phyloP scores from a whole-genome alignment of 2,888 invertebrate genomes.

The Leucoma salicis region DNA sequence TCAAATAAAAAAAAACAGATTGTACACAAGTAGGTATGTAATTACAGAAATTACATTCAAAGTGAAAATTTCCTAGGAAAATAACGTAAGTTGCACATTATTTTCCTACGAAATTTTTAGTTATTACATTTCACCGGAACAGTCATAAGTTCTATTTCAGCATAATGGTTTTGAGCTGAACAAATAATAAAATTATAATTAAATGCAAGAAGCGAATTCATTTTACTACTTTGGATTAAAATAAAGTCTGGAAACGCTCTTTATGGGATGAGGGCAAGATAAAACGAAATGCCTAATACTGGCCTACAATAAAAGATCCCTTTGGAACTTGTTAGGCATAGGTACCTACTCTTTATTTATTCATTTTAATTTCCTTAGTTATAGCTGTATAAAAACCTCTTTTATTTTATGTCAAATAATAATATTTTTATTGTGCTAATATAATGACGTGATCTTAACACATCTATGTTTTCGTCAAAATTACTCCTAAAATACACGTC shows the following conservation, averaged over 20 bases:
- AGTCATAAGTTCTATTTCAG: conserved; percentile 12
- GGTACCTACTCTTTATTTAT: conserved; percentile 72
- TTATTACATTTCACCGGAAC: no score
- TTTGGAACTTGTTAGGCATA: conserved; percentile 61
- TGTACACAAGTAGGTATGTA: no score
- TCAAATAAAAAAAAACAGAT: no score
- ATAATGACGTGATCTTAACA: no score
- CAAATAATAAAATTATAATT: conserved; percentile 35
- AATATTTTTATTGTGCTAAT: no score
- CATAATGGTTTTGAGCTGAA: conserved; percentile 16
- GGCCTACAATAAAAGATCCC: conserved; percentile 57
- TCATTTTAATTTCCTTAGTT: conserved; percentile 69
- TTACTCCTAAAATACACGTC: no score
- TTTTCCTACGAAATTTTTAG: no score
- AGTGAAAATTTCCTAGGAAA: no score
- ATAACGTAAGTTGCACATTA: no score
- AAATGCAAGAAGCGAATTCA: conserved; percentile 33
- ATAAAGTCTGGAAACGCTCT: conserved; percentile 38
- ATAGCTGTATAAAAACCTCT: conserved; percentile 51
- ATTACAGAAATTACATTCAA: no score
- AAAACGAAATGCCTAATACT: conserved; percentile 45
- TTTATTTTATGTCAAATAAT: conserved; percentile 42
- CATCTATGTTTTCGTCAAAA: no score
- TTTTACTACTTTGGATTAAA: conserved; percentile 44
- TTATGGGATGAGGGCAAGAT: conserved; percentile 37